These are phyloP conservation scores for Epiblema foenella DNA, from an alignment of 2,888 invertebrate genomes.

Conservation along the genomic window DNA sequence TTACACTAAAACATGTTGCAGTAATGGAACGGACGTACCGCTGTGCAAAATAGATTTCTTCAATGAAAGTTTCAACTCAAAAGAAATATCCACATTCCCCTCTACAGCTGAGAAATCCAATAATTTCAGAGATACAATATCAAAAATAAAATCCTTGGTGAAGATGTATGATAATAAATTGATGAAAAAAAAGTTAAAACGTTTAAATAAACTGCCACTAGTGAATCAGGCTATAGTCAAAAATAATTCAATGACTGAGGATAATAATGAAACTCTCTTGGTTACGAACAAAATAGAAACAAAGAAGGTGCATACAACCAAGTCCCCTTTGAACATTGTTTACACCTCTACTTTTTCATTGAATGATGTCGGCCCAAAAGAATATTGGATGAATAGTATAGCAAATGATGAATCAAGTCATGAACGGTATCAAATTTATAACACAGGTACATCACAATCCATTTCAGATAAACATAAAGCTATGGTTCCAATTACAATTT, in stretches of 20 bases:
- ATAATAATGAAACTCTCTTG: not conserved
- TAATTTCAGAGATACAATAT: slow-evolving; percentile 56
- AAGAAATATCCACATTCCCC: slow-evolving; percentile 30
- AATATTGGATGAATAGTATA: slow-evolving; percentile 19
- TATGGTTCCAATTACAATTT: not conserved
- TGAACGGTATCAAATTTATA: not conserved
- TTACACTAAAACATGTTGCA: slow-evolving; percentile 62
- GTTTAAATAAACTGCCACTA: not conserved
- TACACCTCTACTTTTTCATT: not conserved
- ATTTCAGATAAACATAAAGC: not conserved
- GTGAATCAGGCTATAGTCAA: not conserved
- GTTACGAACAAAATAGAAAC: not conserved
- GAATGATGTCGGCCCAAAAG: not conserved
- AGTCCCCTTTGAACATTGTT: not conserved
- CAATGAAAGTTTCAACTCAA: slow-evolving; percentile 29
- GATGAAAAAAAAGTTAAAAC: slow-evolving; percentile 35
- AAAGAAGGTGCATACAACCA: not conserved
- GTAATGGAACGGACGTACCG: slow-evolving; percentile 45
- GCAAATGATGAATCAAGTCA: not conserved
- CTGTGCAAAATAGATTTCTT: slow-evolving; percentile 49
- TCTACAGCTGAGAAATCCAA: not conserved
- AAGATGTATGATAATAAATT: slow-evolving; percentile 56
- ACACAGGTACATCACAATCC: not conserved
- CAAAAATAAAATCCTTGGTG: slow-evolving; percentile 59
- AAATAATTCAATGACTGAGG: not conserved